Conservation (phyloP, 2,888 invertebrate genomes). For the Calephelis perditalis region DNA sequence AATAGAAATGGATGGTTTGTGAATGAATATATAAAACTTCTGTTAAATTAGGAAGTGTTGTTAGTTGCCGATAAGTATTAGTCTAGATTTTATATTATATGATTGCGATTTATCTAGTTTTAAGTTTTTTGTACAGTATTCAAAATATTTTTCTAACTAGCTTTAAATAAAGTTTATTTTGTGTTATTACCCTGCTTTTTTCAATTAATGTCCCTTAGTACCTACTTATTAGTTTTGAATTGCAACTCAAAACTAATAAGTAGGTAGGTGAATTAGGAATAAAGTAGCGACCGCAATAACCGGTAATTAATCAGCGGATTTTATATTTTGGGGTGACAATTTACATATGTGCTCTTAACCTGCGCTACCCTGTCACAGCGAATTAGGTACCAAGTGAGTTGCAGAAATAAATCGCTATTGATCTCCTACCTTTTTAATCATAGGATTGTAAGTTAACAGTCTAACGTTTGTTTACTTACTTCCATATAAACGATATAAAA, state of each 20-base stretch:
- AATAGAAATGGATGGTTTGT: slow-evolving; percentile 5
- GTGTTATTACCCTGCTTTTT: slow-evolving; percentile 14
- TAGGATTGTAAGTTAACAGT: slow-evolving; percentile 3
- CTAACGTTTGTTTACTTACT: slow-evolving; percentile 1
- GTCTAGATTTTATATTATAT: slow-evolving; percentile 15
- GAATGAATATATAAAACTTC: background rate
- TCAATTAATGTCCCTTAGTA: slow-evolving; percentile 13
- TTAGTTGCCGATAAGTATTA: slow-evolving; percentile 17
- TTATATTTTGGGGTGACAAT: slow-evolving; percentile 14
- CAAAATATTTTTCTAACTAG: slow-evolving; percentile 15
- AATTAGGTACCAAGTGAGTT: slow-evolving; percentile 16
- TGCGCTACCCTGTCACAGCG: slow-evolving; percentile 14
- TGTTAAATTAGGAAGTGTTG: background rate
- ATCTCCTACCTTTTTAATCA: slow-evolving; percentile 13
- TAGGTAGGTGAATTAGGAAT: slow-evolving; percentile 12
- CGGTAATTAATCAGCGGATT: slow-evolving; percentile 13
- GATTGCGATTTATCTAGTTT: slow-evolving; percentile 16
- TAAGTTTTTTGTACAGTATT: slow-evolving; percentile 14
- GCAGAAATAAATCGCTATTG: slow-evolving; percentile 15
- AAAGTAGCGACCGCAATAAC: slow-evolving; percentile 17
- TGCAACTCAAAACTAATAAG: no score
- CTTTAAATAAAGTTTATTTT: slow-evolving; percentile 17
- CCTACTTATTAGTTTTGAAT: slow-evolving; percentile 14
- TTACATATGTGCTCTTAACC: slow-evolving; percentile 13
- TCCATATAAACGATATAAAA: background rate